Base-by-base conservation (phyloP, 1,140 invertebrate species). In the Pissodes strobi region DNA sequence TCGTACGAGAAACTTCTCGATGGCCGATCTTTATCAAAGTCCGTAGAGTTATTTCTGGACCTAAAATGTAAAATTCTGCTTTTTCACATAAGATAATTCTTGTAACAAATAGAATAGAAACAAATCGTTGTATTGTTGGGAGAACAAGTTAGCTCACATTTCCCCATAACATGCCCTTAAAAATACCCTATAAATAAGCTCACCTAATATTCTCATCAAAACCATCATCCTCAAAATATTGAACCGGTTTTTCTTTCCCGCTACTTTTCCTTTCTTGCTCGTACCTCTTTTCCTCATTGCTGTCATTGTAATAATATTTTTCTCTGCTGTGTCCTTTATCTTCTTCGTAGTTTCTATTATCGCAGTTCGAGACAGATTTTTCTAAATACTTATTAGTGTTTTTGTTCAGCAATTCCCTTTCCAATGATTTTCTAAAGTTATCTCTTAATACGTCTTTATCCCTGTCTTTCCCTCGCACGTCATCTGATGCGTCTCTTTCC, bases 161-260 rank as follows among this genome's bases (percentile, higher is more conserved):
- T 57, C 15, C 3, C 13, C n/a, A 18, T 15, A 30, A 30, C 4
- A 39, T 39, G 13, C n/a, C 9, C 18, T 45, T 21, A 45, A 45
- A 49, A 49, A 46, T 46, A 2, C 19, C 4, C 9, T 8, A 18
- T 46, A 19, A 19, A 46, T 18, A 46, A 22, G 21, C 23, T 13
- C 68, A 68, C 66, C 69, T 65, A 18, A 72, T 66, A 57, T 68
- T 72, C 52, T 74, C 74, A 41, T 76, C 74, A 46, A 74, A 74
- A n/a, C 72, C 74, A 39, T 74, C 72, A 59, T 74, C 73, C 8
- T 74, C 69, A 21, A 70, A 70, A 39, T 74, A 73, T 30, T 70
- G 71, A 2, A 48, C 27, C 9, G 64, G 45, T 25, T 67, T 69
- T 8, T 68, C 66, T 10, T 56, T 30, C 25, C 52, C 13, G 61